A percentile compares a stretch with the other conserved stretches of the same genome.
These are phyloP conservation scores for Nipponacmea schrenckii DNA, from an alignment of 2,888 invertebrate species.

Conservation along the genomic window DNA sequence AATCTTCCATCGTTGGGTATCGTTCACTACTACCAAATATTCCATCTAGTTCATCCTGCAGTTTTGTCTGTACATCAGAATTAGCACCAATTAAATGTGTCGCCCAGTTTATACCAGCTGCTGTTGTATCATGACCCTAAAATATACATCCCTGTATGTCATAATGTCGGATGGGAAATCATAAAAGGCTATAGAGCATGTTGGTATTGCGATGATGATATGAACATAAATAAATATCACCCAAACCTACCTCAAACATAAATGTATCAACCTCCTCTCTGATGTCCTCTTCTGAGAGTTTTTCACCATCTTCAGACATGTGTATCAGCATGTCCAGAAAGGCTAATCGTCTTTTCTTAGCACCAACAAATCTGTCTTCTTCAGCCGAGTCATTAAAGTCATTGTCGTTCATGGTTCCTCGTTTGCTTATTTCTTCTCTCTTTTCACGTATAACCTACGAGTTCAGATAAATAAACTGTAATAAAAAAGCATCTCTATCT, in stretches of 20 bases:
- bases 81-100: conserved; percentile 84
- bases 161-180: too few relatives aligned
- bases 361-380: conserved; percentile 28
- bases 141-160: too few relatives aligned
- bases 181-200: too few relatives aligned
- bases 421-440: conserved; percentile 28
- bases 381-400: conserved; percentile 37
- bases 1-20: conserved; percentile 69
- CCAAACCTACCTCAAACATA: conserved; percentile 70
- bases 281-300: conserved; percentile 67
- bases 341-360: conserved; percentile 75
- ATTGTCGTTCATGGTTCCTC: conserved; percentile 25
- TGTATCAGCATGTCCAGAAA: conserved; percentile 90
- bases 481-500: too few relatives aligned
- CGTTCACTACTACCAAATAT: conserved; percentile 68
- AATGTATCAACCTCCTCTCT: conserved; percentile 72
- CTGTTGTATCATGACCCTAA: conserved; percentile 87
- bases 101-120: conserved; percentile 88
- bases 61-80: conserved; percentile 78
- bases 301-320: conserved; percentile 78
- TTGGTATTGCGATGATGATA: too few relatives aligned
- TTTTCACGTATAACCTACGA: background rate
- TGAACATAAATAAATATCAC: too few relatives aligned
- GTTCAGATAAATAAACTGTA: too few relatives aligned
- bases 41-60: conserved; percentile 69